Evolutionary conservation across 2,888 invertebrate genomes (phyloP), one percentile per base, ranked within the genome.

Genomic region (Bembecia ichneumoniformis): DNA sequence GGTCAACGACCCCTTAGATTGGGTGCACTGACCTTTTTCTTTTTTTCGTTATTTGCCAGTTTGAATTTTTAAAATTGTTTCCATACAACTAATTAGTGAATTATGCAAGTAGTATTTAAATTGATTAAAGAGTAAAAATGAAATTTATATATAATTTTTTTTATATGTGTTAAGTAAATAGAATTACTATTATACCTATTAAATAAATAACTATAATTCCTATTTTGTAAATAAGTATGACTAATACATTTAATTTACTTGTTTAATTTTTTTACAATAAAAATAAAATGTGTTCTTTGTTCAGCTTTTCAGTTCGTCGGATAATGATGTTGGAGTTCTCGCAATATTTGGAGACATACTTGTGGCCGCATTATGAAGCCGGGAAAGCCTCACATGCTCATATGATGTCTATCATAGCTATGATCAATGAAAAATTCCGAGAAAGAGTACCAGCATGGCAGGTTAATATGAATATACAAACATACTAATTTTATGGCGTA

Each of bases 371-470:
- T 80, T 99, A 96, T 77, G 87, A 89, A 49, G 89, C 92, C 0
- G 91, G 90, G n/a, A 80, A 87, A 58, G 92, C 96, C 1, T 90
- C 93, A 1, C 91, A 93, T 63, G 92, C 94, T n/a, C 98, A 98
- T 75, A 91, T 98, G 68, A 92, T 99, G 92, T 98, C 98, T 0
- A 96, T 99, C 57, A 95, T 97, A n/a, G 93, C 96, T 0, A 97
- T 99, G 96, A 92, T 99, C 46, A 99, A 99, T 86, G 99, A 99
- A 75, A 99, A 99, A 77, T 97, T 98, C 70, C 89, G 99, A 1
- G 99, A 99, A 80, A 88, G 99, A 49, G 97, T 99, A 7, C 96
- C 95, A 54, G 96, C 98, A 3, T 99, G 99, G 99, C 93, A 95
- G 86, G 94, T 94, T 60, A 44, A 13, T 40, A 40, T 35, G 35